phyloP scores from a whole-genome alignment of 2,797 vertebrate genomes.

The Acanthurus lineatus region DNA sequence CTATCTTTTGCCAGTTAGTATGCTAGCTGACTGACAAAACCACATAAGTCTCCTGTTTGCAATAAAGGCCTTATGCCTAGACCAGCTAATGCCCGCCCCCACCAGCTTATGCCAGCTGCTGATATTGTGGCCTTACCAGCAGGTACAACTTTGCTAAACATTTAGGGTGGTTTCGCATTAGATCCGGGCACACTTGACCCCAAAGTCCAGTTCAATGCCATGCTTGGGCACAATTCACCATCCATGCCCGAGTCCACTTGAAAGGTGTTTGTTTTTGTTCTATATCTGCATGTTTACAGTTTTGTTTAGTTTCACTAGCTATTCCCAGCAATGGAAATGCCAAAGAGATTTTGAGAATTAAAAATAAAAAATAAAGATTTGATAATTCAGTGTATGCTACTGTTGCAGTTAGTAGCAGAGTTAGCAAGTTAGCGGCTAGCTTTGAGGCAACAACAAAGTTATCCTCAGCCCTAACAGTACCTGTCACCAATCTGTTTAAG shows the following conservation, averaged over 20 bases:
- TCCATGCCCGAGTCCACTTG: no score
- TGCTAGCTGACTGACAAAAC: conserved; percentile 7
- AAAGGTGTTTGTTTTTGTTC: not conserved
- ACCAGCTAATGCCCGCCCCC: not conserved
- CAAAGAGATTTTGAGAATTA: no score
- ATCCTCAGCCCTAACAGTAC: conserved; percentile 9
- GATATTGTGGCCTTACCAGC: no score
- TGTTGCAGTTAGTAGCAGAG: conserved; percentile 1
- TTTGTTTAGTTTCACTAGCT: not conserved
- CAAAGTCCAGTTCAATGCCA: no score
- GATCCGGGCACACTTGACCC: no score
- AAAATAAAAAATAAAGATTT: no score
- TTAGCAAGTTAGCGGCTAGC: conserved; percentile 16
- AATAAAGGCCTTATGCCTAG: not conserved
- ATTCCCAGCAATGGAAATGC: not conserved
- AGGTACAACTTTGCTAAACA: no score
- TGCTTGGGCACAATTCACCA: no score
- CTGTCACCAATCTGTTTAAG: conserved; percentile 18
- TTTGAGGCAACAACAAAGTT: conserved; percentile 23
- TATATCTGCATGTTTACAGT: not conserved
- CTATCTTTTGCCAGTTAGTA: not conserved
- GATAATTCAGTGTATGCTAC: not conserved
- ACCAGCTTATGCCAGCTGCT: no score
- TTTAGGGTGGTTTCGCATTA: no score
- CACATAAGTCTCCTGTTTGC: conserved; percentile 20